Evolutionary conservation across 2,888 invertebrate genomes (phyloP), one percentile per base, ranked within the genome.

Genomic region (Andrena bicolor): DNA sequence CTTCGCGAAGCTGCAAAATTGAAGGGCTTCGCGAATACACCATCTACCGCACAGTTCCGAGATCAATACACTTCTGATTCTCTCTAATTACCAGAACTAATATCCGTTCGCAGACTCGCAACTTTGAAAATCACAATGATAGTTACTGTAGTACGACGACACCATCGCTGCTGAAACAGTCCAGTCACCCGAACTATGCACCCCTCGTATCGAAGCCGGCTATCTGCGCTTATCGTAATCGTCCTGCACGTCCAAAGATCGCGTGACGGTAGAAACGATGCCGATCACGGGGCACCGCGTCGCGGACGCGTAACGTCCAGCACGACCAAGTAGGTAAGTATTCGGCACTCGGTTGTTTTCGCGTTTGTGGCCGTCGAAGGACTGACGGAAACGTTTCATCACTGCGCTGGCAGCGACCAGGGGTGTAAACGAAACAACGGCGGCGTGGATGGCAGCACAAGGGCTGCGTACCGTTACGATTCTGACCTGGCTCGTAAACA

Each of bases 401-500:
- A 23, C 13, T 2, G 53, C 26, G 2, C 66, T 68, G 28, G 20
- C n/a, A 16, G 35, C 58, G 51, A 16, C 30, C 32, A 41, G 53
- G 58, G 61, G 32, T 23, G 53, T 16, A 30, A 70, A 49, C 35
- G 4, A 66, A n/a, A n/a, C n/a, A n/a, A 1, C 4, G 10, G 1
- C 3, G 8, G 2, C 32, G 7, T 13, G 20, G 7, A 8, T n/a
- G 26, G 1, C 56, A 23, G 1, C 56, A 23, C 8, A 60, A 74
- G 76, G 83, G 76, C 16, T 64, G 32, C 56, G 28, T 76, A 80
- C 83, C 75, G 77, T 83, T 84, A 77, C 8, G 63, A 41, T 66
- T 48, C 61, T 69, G 70, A 84, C 76, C 83, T 74, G 65, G n/a
- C 49, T 20, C n/a, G 8, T 32, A 63, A 48, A 78, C 78, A 78